Conservation (phyloP, 2,888 invertebrate species). For the Drosophila meridionalis region DNA sequence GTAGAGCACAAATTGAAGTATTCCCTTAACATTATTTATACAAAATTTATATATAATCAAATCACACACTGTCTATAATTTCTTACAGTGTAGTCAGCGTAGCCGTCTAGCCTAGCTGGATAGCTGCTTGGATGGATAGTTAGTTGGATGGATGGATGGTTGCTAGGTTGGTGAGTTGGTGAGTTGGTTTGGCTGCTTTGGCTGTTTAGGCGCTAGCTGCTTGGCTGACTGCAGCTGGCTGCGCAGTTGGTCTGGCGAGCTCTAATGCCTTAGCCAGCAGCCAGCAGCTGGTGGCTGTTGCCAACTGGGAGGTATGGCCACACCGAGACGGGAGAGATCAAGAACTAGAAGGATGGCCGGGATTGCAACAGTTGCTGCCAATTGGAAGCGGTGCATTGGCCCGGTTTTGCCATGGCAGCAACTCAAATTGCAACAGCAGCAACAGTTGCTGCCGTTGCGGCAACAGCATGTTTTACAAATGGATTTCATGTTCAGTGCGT, state of each 20-base stretch:
- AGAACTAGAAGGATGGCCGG: conserved; percentile 49
- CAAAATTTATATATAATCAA: background rate
- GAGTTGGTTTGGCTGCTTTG: conserved; percentile 48
- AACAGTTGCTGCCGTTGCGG: conserved; percentile 12
- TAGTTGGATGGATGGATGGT: conserved; percentile 41
- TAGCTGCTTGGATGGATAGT: conserved; percentile 40
- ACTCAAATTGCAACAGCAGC: conserved; percentile 48
- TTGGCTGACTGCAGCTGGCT: conserved; percentile 67
- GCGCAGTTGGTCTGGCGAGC: conserved; percentile 44
- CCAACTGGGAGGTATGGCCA: conserved; percentile 63
- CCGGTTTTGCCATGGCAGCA: conserved; percentile 50
- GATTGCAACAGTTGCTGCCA: conserved; percentile 22
- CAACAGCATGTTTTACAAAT: conserved; percentile 74
- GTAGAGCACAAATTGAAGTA: no score
- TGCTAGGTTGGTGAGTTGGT: conserved; percentile 38
- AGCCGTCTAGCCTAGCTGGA: conserved; percentile 36
- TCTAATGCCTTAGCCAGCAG: conserved; percentile 35
- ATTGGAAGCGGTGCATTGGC: conserved; percentile 50
- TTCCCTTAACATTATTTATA: no score
- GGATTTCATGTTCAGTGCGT: conserved; percentile 75
- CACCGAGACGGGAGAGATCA: conserved; percentile 35
- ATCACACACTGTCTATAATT: background rate
- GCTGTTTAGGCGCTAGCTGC: conserved; percentile 65
- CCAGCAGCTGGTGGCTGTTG: conserved; percentile 14
- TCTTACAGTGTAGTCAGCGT: conserved; percentile 26